Evolutionary conservation across 2,113 vertebrate genomes (phyloP).

Genomic region (Rhabdornis inornatus): DNA sequence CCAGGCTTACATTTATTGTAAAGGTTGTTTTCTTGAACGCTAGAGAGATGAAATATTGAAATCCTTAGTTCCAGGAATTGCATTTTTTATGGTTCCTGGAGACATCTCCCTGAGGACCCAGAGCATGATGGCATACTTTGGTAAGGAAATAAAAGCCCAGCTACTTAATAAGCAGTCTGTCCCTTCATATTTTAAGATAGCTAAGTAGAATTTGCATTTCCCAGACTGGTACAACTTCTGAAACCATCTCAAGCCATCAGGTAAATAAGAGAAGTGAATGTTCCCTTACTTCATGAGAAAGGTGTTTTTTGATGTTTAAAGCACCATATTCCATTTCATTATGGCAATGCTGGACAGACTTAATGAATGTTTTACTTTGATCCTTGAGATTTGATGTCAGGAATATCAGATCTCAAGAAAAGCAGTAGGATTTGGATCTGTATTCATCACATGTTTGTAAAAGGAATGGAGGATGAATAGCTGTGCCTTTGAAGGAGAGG

Average conservation of each 20-base stretch:
- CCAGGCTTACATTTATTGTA: background rate
- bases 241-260: background rate
- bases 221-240: background rate
- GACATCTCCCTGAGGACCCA: constrained; percentile 13
- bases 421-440: constrained; percentile 8
- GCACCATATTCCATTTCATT: constrained; percentile 34
- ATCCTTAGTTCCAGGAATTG: constrained; percentile 20
- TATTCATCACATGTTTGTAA: constrained; percentile 56
- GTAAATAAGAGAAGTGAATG: background rate
- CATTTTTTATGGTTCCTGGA: constrained; percentile 43
- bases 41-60: constrained; percentile 42
- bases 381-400: constrained; percentile 35
- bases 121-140: constrained; percentile 14
- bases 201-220: constrained; percentile 37
- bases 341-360: background rate
- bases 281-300: background rate
- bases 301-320: constrained; percentile 33
- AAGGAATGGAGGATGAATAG: constrained; percentile 44
- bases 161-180: constrained; percentile 10
- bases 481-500: constrained; percentile 35
- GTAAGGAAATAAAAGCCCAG: constrained; percentile 44
- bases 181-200: constrained; percentile 30
- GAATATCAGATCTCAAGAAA: background rate
- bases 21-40: background rate
- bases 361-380: constrained; percentile 63